These are phyloP conservation scores for Brachionus angularis DNA, from an alignment of 1,140 invertebrate species.

Conservation along the genomic window DNA sequence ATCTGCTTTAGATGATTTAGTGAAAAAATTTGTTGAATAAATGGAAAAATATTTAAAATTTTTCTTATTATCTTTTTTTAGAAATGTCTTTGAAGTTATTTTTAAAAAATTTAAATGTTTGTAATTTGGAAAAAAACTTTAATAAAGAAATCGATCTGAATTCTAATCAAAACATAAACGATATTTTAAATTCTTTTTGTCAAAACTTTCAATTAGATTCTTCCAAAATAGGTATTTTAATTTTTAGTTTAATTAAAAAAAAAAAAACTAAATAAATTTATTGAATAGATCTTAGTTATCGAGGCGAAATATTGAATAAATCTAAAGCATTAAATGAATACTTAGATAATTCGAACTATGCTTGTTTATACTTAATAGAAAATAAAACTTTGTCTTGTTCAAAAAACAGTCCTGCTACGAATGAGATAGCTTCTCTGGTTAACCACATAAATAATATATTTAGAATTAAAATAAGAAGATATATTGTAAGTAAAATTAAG, in stretches of 20 bases:
- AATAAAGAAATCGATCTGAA: not conserved
- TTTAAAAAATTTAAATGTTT: slow-evolving; percentile 32
- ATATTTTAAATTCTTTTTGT: not conserved
- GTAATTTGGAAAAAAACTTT: slow-evolving; percentile 7
- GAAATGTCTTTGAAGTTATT: slow-evolving; percentile 10
- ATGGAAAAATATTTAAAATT: not conserved
- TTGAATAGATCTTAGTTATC: no score
- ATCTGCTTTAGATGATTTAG: slow-evolving; percentile 51
- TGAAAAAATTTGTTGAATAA: slow-evolving; percentile 47
- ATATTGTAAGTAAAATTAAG: not conserved
- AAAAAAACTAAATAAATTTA: no score
- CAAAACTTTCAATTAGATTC: not conserved
- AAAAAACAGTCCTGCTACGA: not conserved
- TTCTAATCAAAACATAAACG: not conserved
- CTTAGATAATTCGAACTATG: not conserved
- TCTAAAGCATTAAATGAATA: slow-evolving; percentile 11
- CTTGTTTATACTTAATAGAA: slow-evolving; percentile 5
- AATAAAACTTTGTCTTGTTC: not conserved
- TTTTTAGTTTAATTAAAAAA: no score
- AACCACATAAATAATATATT: slow-evolving; percentile 13
- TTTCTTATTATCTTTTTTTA: not conserved
- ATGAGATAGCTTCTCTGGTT: slow-evolving; percentile 2
- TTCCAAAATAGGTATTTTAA: slow-evolving; percentile 23
- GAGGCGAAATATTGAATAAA: slow-evolving; percentile 30
- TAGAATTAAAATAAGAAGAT: slow-evolving; percentile 7